phyloP scores from a whole-genome alignment of 2,888 invertebrate genomes.

The Morinoia aosen region DNA sequence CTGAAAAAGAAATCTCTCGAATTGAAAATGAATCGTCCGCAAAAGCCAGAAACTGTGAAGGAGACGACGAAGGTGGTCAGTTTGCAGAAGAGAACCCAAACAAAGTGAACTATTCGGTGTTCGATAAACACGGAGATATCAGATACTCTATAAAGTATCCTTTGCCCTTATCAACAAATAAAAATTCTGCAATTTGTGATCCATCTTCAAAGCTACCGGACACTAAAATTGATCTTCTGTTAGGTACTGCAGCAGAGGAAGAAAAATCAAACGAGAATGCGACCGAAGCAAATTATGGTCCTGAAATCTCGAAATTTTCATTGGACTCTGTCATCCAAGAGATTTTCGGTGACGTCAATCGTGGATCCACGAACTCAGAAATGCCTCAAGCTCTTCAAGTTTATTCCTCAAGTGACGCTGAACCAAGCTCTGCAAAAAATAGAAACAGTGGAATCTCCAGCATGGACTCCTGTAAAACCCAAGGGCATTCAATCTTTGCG shows the following conservation, averaged over 20 bases:
- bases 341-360: neutral
- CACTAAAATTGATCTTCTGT: neutral
- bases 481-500: neutral
- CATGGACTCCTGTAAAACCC: neutral
- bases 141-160: constrained; percentile 26
- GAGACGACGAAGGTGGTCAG: neutral
- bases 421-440: neutral
- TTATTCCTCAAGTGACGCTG: neutral
- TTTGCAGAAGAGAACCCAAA: neutral
- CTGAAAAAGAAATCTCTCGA: neutral
- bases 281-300: neutral
- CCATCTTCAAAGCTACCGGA: neutral
- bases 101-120: constrained; percentile 18
- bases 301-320: neutral
- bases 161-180: neutral
- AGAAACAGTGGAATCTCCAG: neutral
- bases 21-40: neutral
- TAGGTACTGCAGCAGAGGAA: neutral
- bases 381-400: neutral
- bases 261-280: neutral
- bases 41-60: neutral
- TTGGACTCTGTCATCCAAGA: neutral
- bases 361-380: neutral
- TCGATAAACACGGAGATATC: neutral
- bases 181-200: neutral